These are phyloP conservation scores for Ctenoplectra terminalis DNA, from an alignment of 1,140 invertebrate species.

Conservation along the genomic window DNA sequence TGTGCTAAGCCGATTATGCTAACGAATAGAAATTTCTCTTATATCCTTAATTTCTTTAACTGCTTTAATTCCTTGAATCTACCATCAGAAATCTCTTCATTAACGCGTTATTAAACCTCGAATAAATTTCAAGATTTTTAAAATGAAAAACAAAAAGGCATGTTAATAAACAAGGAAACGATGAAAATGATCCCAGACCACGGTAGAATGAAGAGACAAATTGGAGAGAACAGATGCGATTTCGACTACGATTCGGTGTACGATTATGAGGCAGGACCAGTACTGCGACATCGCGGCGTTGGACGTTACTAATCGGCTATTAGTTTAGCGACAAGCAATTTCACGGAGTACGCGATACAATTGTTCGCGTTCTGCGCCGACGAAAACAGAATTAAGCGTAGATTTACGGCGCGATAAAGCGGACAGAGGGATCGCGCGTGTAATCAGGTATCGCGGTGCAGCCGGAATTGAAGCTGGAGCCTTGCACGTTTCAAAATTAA, in stretches of 20 bases:
- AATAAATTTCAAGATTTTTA: too few relatives aligned
- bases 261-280: not conserved
- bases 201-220: not conserved
- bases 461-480: constrained; percentile 18
- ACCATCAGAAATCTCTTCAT: too few relatives aligned
- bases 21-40: constrained; percentile 45
- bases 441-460: constrained; percentile 27
- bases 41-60: not conserved
- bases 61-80: too few relatives aligned
- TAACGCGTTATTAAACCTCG: too few relatives aligned
- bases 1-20: constrained; percentile 24
- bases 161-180: too few relatives aligned
- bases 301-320: constrained; percentile 36
- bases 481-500: constrained; percentile 2
- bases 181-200: not conserved
- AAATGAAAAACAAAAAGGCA: too few relatives aligned
- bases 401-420: constrained; percentile 32
- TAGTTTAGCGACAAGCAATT: constrained; percentile 29
- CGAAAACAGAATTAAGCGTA: constrained; percentile 43
- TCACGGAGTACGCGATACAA: not conserved
- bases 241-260: not conserved
- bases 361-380: not conserved
- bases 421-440: constrained; percentile 7
- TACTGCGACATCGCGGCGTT: not conserved
- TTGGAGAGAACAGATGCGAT: not conserved